These are phyloP conservation scores for Hemistola chrysoprasaria DNA, from an alignment of 2,888 invertebrate species.

Conservation along the genomic window DNA sequence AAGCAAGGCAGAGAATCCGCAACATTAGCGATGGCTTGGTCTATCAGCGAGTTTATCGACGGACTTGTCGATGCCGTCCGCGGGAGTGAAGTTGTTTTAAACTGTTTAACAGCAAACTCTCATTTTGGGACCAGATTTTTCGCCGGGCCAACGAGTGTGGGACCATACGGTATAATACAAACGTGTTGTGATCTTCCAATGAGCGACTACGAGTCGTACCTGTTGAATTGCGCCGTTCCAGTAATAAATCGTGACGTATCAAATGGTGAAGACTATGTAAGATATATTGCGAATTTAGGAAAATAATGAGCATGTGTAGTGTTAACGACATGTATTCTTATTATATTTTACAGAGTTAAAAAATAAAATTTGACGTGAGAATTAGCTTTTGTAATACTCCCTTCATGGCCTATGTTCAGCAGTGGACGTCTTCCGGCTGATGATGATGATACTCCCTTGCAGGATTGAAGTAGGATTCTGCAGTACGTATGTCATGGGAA, in stretches of 20 bases:
- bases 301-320: constrained; percentile 1
- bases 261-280: constrained; percentile 52
- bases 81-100: constrained; percentile 45
- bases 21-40: constrained; percentile 53
- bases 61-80: constrained; percentile 47
- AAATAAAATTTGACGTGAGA: constrained; percentile 22
- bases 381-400: constrained; percentile 6
- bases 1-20: constrained; percentile 51
- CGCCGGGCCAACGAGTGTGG: constrained; percentile 53
- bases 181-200: constrained; percentile 43
- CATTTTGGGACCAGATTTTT: constrained; percentile 59
- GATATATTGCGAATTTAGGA: constrained; percentile 32
- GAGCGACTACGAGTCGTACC: constrained; percentile 46
- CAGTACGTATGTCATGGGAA: constrained; percentile 3
- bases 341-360: constrained; percentile 33
- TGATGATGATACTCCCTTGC: too few relatives aligned
- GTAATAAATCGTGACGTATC: constrained; percentile 48
- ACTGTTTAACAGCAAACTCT: constrained; percentile 53
- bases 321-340: constrained; percentile 7
- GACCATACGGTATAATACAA: constrained; percentile 45
- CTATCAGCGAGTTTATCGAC: constrained; percentile 54
- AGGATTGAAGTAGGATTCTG: too few relatives aligned
- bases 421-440: too few relatives aligned
- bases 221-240: constrained; percentile 42
- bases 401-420: constrained; percentile 10